These are phyloP conservation scores for Tenodera sinensis DNA, from an alignment of 2,888 invertebrate genomes.

Conservation along the genomic window DNA sequence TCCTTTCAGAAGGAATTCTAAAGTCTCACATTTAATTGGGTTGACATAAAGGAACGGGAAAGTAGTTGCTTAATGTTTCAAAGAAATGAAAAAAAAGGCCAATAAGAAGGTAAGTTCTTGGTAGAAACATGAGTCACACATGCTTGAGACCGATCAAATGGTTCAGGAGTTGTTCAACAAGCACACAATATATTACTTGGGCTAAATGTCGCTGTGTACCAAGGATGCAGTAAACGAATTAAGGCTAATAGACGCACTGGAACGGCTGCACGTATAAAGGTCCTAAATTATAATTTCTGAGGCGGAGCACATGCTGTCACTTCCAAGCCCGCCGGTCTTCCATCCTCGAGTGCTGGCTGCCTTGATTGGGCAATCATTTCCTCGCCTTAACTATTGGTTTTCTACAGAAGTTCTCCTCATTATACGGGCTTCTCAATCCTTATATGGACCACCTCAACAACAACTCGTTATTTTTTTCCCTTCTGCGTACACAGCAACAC, in stretches of 20 bases:
- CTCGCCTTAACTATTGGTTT: not conserved
- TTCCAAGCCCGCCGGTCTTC: not conserved
- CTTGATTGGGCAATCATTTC: not conserved
- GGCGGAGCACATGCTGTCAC: not conserved
- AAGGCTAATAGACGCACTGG: not conserved
- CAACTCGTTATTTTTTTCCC: not conserved
- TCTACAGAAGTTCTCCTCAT: not conserved
- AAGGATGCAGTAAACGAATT: not conserved
- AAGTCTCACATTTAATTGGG: too few relatives aligned
- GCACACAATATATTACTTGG: not conserved
- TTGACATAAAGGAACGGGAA: too few relatives aligned
- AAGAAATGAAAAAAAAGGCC: too few relatives aligned
- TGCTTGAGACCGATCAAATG: too few relatives aligned
- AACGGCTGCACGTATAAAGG: not conserved
- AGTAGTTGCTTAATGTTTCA: too few relatives aligned
- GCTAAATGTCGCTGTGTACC: not conserved
- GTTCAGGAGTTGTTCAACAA: too few relatives aligned
- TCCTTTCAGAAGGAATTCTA: too few relatives aligned
- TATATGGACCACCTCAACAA: not conserved
- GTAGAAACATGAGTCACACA: too few relatives aligned
- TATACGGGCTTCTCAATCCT: not conserved
- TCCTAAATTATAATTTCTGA: not conserved
- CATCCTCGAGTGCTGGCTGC: not conserved
- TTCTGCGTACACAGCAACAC: not conserved
- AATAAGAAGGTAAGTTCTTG: too few relatives aligned